Evolutionary conservation across 2,888 invertebrate genomes (phyloP), one percentile per base, ranked within the genome.

Genomic region (Byasa hedistus): DNA sequence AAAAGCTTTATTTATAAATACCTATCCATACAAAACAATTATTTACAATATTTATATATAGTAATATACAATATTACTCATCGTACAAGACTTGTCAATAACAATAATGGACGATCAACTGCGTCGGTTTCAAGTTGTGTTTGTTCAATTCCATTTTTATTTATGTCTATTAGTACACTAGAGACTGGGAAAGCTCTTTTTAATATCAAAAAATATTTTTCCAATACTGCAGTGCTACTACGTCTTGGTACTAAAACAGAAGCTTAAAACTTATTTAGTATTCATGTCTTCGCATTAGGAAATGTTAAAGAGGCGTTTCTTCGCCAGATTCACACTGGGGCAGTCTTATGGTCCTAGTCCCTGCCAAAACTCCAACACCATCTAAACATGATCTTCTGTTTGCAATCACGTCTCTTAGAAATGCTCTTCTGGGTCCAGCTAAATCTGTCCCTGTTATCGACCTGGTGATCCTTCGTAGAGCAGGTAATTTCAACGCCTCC

Each of bases 401-500:
- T 4, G 91, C 79, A 51, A 92, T 76, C 1, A 92, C 88, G 71
- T 92, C 92, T 70, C 86, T 85, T n/a, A 92, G 75, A 71, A 92
- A 92, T 17, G 90, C 91, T 72, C 90, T 81, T 64, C 92, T 85
- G n/a, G 90, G 81, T 44, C 91, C 90, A n/a, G 86, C 89, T 65
- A 92, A 79, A 71, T 92, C 92, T 55, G 92, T 93, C 32, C 93
- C 94, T 0, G 94, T 93, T 61, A 94, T 90, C 3, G 94, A 94
- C 70, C 94, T 87, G 7, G 94, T 92, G 57, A 94, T 81, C 72
- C 92, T 90, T 52, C 93, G 89, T 19, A 94, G 79, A 1, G 93
- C 92, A 22, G 94, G 94, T 69, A 93, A 87, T 75, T 92, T 93
- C 44, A 95, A 83, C 0, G 95, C 95, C 74, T 94, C 94, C 78